Conservation (phyloP, 1,140 invertebrate species). For the Drosophila chauvacae region DNA sequence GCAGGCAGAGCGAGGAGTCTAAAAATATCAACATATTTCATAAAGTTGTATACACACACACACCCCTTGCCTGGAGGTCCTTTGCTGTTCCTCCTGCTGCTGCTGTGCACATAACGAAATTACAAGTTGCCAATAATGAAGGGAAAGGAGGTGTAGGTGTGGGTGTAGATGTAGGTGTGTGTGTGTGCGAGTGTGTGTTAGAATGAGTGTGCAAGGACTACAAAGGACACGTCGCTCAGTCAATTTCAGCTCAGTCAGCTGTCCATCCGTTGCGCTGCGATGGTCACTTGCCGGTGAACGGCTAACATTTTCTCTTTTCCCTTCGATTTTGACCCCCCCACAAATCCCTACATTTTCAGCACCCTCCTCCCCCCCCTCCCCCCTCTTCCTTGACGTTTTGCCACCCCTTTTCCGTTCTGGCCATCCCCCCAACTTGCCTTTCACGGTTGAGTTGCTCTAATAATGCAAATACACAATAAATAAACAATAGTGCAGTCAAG, state of each 20-base stretch:
- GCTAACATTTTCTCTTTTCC: neutral
- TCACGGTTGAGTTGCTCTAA: conserved; percentile 67
- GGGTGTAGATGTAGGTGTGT: neutral
- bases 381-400: neutral
- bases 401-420: neutral
- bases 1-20: conserved; percentile 31
- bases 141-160: neutral
- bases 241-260: conserved; percentile 41
- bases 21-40: conserved; percentile 69
- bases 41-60: conserved; percentile 18
- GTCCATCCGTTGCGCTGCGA: conserved; percentile 39
- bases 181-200: neutral
- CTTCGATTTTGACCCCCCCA: neutral
- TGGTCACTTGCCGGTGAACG: conserved; percentile 28
- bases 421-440: conserved; percentile 37
- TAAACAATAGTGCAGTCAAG: conserved; percentile 53
- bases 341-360: neutral
- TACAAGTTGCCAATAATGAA: conserved; percentile 79
- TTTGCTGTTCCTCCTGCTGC: conserved; percentile 8
- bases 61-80: conserved; percentile 16
- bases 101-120: conserved; percentile 68
- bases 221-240: conserved; percentile 56
- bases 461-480: conserved; percentile 81
- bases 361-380: neutral
- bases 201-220: conserved; percentile 27